Evolutionary conservation across 2,113 vertebrate species (phyloP), one percentile per base, ranked within the genome.

Genomic region (Dasyprocta punctata): DNA sequence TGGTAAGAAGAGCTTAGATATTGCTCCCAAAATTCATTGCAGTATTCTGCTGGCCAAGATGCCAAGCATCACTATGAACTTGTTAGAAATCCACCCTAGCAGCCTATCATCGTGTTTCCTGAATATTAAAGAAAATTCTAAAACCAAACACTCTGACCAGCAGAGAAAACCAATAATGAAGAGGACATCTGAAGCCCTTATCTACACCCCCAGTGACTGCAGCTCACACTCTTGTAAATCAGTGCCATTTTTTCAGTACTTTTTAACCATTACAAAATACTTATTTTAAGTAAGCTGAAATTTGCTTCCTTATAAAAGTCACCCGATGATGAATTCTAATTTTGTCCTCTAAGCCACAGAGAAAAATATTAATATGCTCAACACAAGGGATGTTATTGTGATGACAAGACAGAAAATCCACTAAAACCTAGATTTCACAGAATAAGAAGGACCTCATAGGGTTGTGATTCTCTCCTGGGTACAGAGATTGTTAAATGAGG

Each of bases 231-330:
- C 22, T 81, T 75, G 3, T 54, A 58, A 93, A 84, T 54, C 0
- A 44, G 30, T 20, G 17, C 52, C 36, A 36, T 44, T 71, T 52
- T 56, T 44, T 89, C 22, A 30, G 52, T 52, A 95, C 22, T 38
- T 80, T n/a, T 94, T 83, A 63, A 81, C 52, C 67, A 30, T 36
- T 78, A 95, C 41, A 75, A 90, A 90, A 61, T 63, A 7, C 19
- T 87, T 95, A 24, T 96, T 91, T 78, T 90, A 88, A 87, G 73
- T 73, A 38, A 92, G 26, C 8, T 63, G n/a, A 87, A 52, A 84
- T 54, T 69, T 89, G 36, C 60, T 75, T 89, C 67, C 41, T 10
- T 87, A 28, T 81, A 89, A 91, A 8, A 92, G 58, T 22, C 24
- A 81, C 9, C 6, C 16, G 92, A 19, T 26, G 30, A 85, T 69